Evolutionary conservation across 2,797 vertebrate species (phyloP), one percentile per base, ranked within the genome.

Genomic region (Lerista edwardsae): DNA sequence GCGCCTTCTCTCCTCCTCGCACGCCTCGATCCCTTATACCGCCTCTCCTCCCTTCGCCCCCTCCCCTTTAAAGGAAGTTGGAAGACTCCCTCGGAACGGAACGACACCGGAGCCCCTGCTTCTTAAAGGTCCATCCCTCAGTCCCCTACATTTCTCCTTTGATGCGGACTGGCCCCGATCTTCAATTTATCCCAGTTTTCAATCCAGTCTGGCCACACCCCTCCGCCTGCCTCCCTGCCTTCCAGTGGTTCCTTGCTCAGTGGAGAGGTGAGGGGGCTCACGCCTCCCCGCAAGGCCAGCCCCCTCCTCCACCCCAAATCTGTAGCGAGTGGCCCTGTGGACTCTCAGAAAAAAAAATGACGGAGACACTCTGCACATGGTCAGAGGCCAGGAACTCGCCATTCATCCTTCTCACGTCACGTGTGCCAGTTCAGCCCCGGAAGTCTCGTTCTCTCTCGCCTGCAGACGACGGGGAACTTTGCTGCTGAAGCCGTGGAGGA

Each of bases 321-420:
- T 29, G 23, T 5, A 39, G 36, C 12, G 34, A 5, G 9, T 12
- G 68, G 51, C 44, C 10, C 1, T 19, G 9, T 44, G 31, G 31
- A 11, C 3, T 23, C 47, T 47, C 14, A 5, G 27, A 12, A 8
- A 3, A 3, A 10, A 27, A 55, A 17, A 55, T 17, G 51, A 55
- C 17, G 14, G 55, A 2, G 6, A n/a, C 80, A 29, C 85, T 79
- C 85, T 79, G 61, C 76, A 59, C 62, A 73, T 47, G 84, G 17
- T 12, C 78, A 44, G 62, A 44, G 79, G 75, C 19, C 61, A 25
- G 61, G 3, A 39, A 31, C n/a, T 51, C 6, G 5, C 57, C 34
- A 31, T 27, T 11, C 39, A 17, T 17, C 14, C 19, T 34, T 3
- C 27, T 3, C 39, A 4, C 9, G 39, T 34, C 67, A 79, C 55